phyloP scores from a whole-genome alignment of 2,888 invertebrate genomes.

The Eupithecia subfuscata region DNA sequence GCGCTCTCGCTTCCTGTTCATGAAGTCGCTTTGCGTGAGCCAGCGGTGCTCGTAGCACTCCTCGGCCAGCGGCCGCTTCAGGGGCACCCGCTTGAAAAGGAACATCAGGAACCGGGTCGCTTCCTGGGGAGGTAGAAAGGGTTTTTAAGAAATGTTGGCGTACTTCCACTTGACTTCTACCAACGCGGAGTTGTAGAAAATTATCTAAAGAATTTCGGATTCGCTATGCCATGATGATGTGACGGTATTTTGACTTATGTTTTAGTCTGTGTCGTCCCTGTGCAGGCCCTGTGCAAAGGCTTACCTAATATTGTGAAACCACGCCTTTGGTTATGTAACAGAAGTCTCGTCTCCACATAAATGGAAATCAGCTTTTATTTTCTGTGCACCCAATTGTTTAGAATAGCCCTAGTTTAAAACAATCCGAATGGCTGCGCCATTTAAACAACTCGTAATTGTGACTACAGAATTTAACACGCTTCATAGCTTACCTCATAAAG shows the following conservation, averaged over 20 bases:
- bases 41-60: slow-evolving; percentile 98
- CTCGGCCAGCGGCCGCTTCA: slow-evolving; percentile 97
- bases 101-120: slow-evolving; percentile 94
- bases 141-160: background rate
- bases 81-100: slow-evolving; percentile 96
- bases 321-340: too few relatives aligned
- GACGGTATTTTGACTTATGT: background rate
- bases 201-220: background rate
- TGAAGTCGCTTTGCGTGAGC: slow-evolving; percentile 95
- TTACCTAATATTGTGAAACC: background rate
- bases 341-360: too few relatives aligned
- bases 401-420: too few relatives aligned
- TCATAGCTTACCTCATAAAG: background rate
- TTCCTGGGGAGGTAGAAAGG: slow-evolving; percentile 55
- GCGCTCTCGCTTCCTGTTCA: slow-evolving; percentile 95
- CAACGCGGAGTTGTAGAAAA: background rate
- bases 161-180: background rate
- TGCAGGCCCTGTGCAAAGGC: background rate
- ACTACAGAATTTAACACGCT: too few relatives aligned
- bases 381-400: too few relatives aligned
- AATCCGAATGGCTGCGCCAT: too few relatives aligned
- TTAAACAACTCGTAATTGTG: too few relatives aligned
- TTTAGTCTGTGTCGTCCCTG: too few relatives aligned
- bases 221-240: background rate
- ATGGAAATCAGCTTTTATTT: too few relatives aligned